Percentiles rank a stretch among this genome's conserved stretches.
Evolutionary conservation across 1,140 invertebrate genomes (phyloP).

Genomic region (Megalonaias nervosa): DNA sequence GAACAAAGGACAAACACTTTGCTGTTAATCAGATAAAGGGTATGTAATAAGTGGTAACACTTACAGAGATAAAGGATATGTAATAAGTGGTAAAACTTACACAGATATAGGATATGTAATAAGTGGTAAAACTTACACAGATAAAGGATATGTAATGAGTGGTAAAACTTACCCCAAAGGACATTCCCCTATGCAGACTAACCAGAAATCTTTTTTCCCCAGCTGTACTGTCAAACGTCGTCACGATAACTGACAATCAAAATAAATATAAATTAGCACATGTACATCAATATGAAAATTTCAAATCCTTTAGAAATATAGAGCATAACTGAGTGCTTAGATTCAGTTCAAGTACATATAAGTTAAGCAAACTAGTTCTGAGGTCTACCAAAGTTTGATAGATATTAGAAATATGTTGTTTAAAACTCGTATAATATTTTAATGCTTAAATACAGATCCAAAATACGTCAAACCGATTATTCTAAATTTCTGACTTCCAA

Average conservation of each 20-base stretch:
- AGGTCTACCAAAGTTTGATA: no score
- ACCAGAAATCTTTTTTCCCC: slow-evolving; percentile 50
- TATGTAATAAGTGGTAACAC: not conserved
- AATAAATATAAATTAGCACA: not conserved
- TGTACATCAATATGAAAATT: no score
- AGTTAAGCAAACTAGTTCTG: no score
- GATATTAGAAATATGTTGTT: no score
- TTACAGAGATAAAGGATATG: not conserved
- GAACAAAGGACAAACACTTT: no score
- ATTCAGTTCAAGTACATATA: no score
- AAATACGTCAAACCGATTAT: no score
- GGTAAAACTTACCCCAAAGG: slow-evolving; percentile 60
- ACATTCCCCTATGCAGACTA: slow-evolving; percentile 58
- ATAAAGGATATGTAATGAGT: not conserved
- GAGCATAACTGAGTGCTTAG: no score
- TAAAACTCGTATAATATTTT: not conserved
- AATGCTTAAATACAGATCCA: no score
- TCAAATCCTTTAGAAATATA: no score
- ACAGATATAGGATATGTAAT: not conserved
- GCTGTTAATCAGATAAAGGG: not conserved
- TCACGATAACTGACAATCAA: slow-evolving; percentile 59
- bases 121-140: not conserved
- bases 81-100: no score
- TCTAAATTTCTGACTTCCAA: no score
- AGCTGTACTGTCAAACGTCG: slow-evolving; percentile 46